Percentiles rank a stretch among this genome's conserved stretches.
Conservation (phyloP, 2,888 invertebrate species). For the Neuroscelio doddi region DNA sequence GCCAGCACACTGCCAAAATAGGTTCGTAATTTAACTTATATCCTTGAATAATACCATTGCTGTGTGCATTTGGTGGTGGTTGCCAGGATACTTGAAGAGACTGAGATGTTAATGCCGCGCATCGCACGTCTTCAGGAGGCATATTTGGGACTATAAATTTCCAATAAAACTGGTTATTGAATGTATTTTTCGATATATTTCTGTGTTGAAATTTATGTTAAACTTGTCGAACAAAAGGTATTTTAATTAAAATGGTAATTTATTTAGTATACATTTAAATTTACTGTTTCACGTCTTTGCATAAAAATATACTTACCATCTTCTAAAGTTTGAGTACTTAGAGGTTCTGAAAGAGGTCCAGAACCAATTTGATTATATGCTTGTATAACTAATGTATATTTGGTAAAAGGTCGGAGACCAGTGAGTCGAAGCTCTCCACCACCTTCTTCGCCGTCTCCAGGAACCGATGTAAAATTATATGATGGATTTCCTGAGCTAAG, state of each 20-base stretch:
- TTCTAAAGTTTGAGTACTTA: slow-evolving; percentile 81
- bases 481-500: slow-evolving; percentile 72
- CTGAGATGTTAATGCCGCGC: slow-evolving; percentile 82
- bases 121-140: slow-evolving; percentile 85
- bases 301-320: slow-evolving; percentile 75
- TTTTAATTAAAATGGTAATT: no score
- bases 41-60: slow-evolving; percentile 85
- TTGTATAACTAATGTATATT: slow-evolving; percentile 81
- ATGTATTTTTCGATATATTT: no score
- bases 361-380: slow-evolving; percentile 84
- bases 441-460: slow-evolving; percentile 81
- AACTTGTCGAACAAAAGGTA: no score
- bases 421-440: slow-evolving; percentile 78
- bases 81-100: slow-evolving; percentile 87
- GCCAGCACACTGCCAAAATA: slow-evolving; percentile 76
- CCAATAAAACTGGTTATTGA: no score
- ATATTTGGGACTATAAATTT: slow-evolving; percentile 84
- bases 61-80: slow-evolving; percentile 81
- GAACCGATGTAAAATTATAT: slow-evolving; percentile 81
- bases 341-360: slow-evolving; percentile 81
- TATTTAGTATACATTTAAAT: no score
- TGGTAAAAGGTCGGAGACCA: slow-evolving; percentile 78
- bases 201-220: no score
- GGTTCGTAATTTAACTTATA: slow-evolving; percentile 82
- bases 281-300: background rate